Evolutionary conservation across 2,888 invertebrate species (phyloP), one percentile per base, ranked within the genome.

Genomic region (Ecliptopera silaceata): DNA sequence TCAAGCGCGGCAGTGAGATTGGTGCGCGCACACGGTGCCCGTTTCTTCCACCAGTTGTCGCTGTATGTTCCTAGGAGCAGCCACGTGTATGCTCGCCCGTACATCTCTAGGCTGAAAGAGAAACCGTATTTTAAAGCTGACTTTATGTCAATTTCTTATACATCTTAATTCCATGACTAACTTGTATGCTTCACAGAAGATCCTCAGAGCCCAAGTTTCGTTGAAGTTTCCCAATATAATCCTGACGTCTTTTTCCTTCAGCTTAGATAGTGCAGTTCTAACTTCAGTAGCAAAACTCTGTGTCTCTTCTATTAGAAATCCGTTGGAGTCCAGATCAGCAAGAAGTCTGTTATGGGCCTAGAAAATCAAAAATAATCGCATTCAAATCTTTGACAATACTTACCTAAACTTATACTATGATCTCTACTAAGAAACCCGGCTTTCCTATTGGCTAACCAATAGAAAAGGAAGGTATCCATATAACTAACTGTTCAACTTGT

Each of bases 181-280:
- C 94, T 93, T 95, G 80, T 95, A 95, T 46, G 97, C 97, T 78
- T 97, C 96, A 80, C 97, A 97, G 80, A 97, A 97, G 63, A 97
- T 96, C 71, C 94, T 93, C 51, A 97, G 91, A 0, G 99, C 98
- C 96, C 98, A 98, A 47, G 95, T 94, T 79, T 98, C 97, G 84
- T 98, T 97, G 84, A 99, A 98, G 86, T 99, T 99, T 2, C 98
- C 98, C 69, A 99, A 90, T 69, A 99, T 98, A 56, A 99, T 97
- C 56, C 99, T 93, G 2, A 98, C 97, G 78, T 99, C 99, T 75
- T 97, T 97, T 68, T 96, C 96, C 70, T 96, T 95, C 0, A 97
- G 92, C 77, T 97, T 97, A 36, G 94, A 93, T 76, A 97, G 91
- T 0, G 97, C 96, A 6, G 95, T 93, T 57, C 93, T 94, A 5